Evolutionary conservation across 2,888 invertebrate genomes (phyloP), one percentile per base, ranked within the genome.

Genomic region (Schrankia costaestrigalis): DNA sequence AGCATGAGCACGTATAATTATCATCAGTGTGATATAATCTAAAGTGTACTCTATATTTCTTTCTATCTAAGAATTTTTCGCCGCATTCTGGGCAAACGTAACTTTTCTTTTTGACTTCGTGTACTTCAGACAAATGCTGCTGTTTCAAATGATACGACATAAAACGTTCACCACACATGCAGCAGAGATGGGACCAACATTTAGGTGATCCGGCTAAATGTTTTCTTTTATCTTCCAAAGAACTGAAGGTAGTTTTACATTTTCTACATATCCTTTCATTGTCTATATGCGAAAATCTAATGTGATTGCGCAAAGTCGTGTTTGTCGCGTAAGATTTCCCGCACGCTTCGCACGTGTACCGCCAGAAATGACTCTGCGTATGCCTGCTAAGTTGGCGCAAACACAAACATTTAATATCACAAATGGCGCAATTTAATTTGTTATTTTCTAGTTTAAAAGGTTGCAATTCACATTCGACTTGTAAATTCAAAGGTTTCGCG

Each of bases 311-410:
- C 5, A 86, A 35, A 0, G 81, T 64, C 0, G 81, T 78, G 8
- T 65, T 73, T 0, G 81, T 81, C 0, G 80, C 69, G 37, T 81
- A 86, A 0, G 78, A 78, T 36, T 82, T 85, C 0, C 85, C 86
- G 25, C 86, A 87, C 1, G 76, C 65, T 11, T 86, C 85, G 31
- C 86, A 87, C 0, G 82, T 84, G 47, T 65, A 80, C 15, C 74
- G 75, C 5, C 71, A 55, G 44, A 80, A 87, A 42, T 87, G 86
- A 0, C 68, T 60, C 29, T 80, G 78, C 0, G 81, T 80, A 41
- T 87, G 86, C 10, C 81, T 65, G 30, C 82, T 80, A 1, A 86
- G 50, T 25, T 80, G 77, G 3, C 82, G 55, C 4, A 86, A 44
- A 13, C 76, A 73, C 1, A 76, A 47, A 0, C 70, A 64, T 34